A percentile compares a stretch with the other conserved stretches of the same genome.
These are phyloP conservation scores for Diorhabda sublineata DNA, from an alignment of 1,140 invertebrate species.

Conservation along the genomic window DNA sequence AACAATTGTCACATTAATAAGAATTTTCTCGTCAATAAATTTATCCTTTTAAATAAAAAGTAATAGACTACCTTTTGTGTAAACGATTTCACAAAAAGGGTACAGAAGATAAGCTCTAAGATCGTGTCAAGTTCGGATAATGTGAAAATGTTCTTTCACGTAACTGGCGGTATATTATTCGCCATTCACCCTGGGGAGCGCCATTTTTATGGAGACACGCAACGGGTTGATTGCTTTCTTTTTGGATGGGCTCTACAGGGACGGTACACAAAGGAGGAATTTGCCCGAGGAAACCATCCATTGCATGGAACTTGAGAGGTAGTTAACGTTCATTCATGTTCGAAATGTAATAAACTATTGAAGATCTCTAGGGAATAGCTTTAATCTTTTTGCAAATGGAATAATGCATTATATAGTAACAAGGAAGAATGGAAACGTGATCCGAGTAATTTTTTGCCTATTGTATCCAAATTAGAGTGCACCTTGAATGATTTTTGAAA, in stretches of 20 bases:
- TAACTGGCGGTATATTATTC: conserved; percentile 10
- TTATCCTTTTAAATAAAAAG: not conserved
- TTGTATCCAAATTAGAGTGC: too few species aligned
- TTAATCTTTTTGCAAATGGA: too few species aligned
- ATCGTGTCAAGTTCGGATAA: conserved; percentile 7
- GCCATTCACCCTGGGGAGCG: conserved; percentile 7
- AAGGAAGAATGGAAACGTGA: too few species aligned
- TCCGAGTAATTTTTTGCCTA: too few species aligned
- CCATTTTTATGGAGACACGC: conserved; percentile 31
- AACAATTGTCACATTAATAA: not conserved
- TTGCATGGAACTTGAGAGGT: not conserved
- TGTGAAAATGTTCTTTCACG: conserved; percentile 7
- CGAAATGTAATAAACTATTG: too few species aligned
- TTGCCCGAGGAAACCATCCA: not conserved
- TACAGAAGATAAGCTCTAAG: not conserved
- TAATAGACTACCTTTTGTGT: not conserved
- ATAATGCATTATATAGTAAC: too few species aligned
- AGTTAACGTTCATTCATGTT: too few species aligned
- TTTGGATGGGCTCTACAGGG: conserved; percentile 12
- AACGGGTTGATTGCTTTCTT: conserved; percentile 34
- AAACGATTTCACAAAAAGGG: not conserved
- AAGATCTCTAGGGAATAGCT: too few species aligned
- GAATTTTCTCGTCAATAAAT: not conserved
- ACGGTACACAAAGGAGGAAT: not conserved
- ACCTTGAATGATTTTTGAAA: too few species aligned